These are phyloP conservation scores for Amorpha juglandis DNA, from an alignment of 2,888 invertebrate genomes.

Conservation along the genomic window DNA sequence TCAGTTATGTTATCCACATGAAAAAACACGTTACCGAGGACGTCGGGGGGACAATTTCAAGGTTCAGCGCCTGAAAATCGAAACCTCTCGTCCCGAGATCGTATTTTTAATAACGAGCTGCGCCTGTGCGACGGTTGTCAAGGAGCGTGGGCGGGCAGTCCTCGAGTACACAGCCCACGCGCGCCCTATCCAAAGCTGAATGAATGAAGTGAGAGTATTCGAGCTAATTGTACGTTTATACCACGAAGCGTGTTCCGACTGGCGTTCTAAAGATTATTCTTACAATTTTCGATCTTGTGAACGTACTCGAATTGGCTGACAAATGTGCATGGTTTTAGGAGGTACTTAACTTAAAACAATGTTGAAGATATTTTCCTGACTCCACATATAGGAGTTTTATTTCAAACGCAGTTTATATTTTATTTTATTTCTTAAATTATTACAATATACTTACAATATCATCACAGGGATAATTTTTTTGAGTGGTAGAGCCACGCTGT, in stretches of 20 bases:
- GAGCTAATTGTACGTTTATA: neutral
- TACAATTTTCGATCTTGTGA: neutral
- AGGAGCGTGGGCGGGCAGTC: neutral
- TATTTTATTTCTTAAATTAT: too few relatives aligned
- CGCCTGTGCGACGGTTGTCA: neutral
- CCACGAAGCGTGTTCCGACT: neutral
- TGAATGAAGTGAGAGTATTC: neutral
- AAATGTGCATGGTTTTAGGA: too few relatives aligned
- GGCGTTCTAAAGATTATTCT: neutral
- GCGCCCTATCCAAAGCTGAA: neutral
- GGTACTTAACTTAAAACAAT: too few relatives aligned
- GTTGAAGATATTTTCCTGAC: too few relatives aligned
- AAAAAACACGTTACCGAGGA: neutral
- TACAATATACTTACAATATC: too few relatives aligned
- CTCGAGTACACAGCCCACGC: neutral
- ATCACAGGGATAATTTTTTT: too few relatives aligned
- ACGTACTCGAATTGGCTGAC: too few relatives aligned
- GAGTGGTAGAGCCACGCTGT: too few relatives aligned
- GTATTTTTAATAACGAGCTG: neutral
- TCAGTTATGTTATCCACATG: neutral
- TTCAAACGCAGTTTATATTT: too few relatives aligned
- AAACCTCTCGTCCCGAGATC: neutral
- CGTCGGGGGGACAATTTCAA: conserved; percentile 9
- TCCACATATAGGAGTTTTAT: too few relatives aligned
- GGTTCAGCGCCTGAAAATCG: neutral